These are phyloP conservation scores for Aplodontia rufa DNA, from an alignment of 2,113 vertebrate species.

Conservation along the genomic window DNA sequence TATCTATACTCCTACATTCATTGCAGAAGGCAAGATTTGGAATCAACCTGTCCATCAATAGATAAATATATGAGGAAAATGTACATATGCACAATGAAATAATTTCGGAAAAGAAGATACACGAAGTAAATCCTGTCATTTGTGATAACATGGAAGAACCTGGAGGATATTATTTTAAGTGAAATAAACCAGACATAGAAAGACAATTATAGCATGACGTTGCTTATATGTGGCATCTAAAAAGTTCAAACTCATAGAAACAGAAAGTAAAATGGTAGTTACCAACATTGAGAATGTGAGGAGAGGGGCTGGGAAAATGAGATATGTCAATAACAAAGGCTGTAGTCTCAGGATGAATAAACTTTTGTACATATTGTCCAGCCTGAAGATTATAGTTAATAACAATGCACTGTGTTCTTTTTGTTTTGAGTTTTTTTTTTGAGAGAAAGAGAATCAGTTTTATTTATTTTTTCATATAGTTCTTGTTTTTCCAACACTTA, in stretches of 20 bases:
- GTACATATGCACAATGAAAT: background rate
- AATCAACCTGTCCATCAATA: background rate
- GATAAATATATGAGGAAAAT: background rate
- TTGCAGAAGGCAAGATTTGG: background rate
- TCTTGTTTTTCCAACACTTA: too few relatives aligned
- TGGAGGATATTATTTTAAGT: background rate
- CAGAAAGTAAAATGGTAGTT: background rate
- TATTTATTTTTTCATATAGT: too few relatives aligned
- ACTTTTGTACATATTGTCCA: background rate
- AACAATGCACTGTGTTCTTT: too few relatives aligned
- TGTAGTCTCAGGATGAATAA: background rate
- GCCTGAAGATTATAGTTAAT: background rate
- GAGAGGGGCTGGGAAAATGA: background rate
- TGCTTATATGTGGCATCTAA: background rate
- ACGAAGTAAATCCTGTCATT: background rate
- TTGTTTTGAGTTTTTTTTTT: too few relatives aligned
- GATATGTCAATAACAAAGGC: background rate
- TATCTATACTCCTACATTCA: background rate
- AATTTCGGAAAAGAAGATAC: background rate
- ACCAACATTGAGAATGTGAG: background rate
- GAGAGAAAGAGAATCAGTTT: too few relatives aligned
- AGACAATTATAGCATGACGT: background rate
- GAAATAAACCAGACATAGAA: background rate
- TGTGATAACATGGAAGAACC: background rate
- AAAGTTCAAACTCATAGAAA: background rate